Percentiles rank a stretch among this genome's conserved stretches.
Conservation (phyloP, 35 echinoderm and acorn worm species). For the Ophiothrix spiculata region DNA sequence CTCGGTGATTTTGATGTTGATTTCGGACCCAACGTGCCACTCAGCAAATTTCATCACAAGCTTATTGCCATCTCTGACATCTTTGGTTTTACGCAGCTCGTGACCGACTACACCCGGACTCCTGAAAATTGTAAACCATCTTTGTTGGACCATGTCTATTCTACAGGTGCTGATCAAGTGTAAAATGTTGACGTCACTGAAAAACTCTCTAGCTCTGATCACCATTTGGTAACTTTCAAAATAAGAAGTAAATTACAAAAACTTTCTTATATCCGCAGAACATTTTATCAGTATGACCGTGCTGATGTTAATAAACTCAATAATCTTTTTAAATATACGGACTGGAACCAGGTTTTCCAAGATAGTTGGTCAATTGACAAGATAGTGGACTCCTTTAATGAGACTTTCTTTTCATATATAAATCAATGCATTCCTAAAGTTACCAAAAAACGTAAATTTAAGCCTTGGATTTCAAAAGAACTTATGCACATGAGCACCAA, state of each 20-base stretch:
- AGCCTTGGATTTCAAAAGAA: too few relatives aligned
- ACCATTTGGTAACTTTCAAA: not conserved
- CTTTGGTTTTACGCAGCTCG: not conserved
- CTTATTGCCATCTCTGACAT: not conserved
- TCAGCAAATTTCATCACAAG: not conserved
- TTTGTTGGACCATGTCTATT: not conserved
- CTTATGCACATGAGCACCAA: too few relatives aligned
- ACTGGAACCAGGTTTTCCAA: not conserved
- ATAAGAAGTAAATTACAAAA: not conserved
- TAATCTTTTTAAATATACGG: not conserved
- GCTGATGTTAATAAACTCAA: not conserved
- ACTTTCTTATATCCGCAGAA: not conserved
- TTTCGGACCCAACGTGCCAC: not conserved
- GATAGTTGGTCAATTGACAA: not conserved
- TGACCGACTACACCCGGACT: not conserved
- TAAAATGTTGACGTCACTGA: not conserved
- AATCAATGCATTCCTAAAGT: too few relatives aligned
- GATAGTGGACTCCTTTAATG: not conserved
- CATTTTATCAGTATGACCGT: conserved; percentile 9
- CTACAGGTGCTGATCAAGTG: not conserved
- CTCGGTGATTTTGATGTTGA: conserved; percentile 4
- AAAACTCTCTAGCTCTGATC: not conserved
- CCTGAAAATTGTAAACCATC: not conserved
- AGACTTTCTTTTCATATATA: not conserved
- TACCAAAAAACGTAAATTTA: too few relatives aligned